Conservation (phyloP, 2,888 invertebrate genomes). For the Coelopa pilipes region DNA sequence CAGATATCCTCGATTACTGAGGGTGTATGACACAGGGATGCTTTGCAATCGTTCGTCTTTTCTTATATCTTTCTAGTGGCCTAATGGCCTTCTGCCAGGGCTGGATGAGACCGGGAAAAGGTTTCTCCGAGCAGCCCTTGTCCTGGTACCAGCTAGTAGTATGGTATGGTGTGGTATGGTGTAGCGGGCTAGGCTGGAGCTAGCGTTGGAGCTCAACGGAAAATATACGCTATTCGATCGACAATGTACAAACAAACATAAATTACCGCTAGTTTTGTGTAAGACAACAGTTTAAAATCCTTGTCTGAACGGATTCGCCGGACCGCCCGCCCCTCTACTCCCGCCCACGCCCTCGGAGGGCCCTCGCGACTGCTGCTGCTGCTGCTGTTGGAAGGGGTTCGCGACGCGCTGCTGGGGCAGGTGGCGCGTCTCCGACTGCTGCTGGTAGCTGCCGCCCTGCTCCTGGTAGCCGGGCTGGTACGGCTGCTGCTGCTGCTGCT, state of each 20-base stretch:
- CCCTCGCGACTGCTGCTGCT: constrained; percentile 61
- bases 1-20: too few species aligned
- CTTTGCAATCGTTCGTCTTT: too few species aligned
- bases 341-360: constrained; percentile 64
- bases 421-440: constrained; percentile 64
- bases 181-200: too few species aligned
- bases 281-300: constrained; percentile 75
- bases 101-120: too few species aligned
- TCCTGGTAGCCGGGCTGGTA: constrained; percentile 68
- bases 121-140: too few species aligned
- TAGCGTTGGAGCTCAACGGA: constrained; percentile 43
- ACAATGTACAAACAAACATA: constrained; percentile 57
- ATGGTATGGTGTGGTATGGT: too few species aligned
- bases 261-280: constrained; percentile 66
- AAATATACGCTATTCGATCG: constrained; percentile 53
- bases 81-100: neutral
- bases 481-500: constrained; percentile 67
- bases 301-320: constrained; percentile 84
- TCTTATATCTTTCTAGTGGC: neutral
- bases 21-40: too few species aligned
- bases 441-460: constrained; percentile 66
- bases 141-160: too few species aligned
- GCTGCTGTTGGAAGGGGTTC: constrained; percentile 81
- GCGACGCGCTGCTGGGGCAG: constrained; percentile 68
- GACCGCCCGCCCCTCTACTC: constrained; percentile 55